phyloP scores from a whole-genome alignment of 2,113 vertebrate genomes.

The Engystomops pustulosus region DNA sequence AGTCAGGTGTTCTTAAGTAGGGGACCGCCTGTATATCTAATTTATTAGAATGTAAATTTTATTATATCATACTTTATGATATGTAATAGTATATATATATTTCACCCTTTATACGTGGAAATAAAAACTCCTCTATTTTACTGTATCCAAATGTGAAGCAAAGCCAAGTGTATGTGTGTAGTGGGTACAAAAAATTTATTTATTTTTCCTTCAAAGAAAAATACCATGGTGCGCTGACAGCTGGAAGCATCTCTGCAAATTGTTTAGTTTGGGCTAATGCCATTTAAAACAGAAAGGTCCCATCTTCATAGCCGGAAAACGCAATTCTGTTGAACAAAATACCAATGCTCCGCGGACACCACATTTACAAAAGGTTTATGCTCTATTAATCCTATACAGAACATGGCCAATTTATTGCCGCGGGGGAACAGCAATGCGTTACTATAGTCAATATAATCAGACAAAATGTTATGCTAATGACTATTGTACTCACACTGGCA shows the following conservation, averaged over 20 bases:
- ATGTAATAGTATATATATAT: too few species aligned
- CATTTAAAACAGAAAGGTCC: conserved; percentile 51
- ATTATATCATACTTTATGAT: too few species aligned
- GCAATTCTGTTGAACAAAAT: conserved; percentile 54
- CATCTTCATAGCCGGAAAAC: conserved; percentile 47
- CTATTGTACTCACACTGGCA: neutral
- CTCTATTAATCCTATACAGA: conserved; percentile 56
- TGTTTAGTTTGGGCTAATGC: conserved; percentile 47
- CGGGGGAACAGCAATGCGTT: conserved; percentile 39
- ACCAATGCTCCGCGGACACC: conserved; percentile 51
- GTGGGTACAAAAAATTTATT: too few species aligned
- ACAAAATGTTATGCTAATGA: conserved; percentile 49
- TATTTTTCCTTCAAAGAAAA: too few species aligned
- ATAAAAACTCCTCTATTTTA: too few species aligned
- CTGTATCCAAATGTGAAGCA: too few species aligned
- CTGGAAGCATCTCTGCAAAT: conserved; percentile 46
- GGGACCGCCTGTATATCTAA: too few species aligned
- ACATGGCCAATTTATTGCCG: conserved; percentile 47
- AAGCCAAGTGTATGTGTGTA: too few species aligned
- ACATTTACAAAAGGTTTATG: conserved; percentile 46
- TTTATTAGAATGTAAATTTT: too few species aligned
- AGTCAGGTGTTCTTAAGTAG: too few species aligned
- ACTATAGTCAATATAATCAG: conserved; percentile 50
- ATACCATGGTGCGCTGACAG: too few species aligned
- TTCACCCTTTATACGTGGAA: too few species aligned